These are phyloP conservation scores for Manis javanica DNA, from an alignment of 2,797 vertebrate species.

Conservation along the genomic window DNA sequence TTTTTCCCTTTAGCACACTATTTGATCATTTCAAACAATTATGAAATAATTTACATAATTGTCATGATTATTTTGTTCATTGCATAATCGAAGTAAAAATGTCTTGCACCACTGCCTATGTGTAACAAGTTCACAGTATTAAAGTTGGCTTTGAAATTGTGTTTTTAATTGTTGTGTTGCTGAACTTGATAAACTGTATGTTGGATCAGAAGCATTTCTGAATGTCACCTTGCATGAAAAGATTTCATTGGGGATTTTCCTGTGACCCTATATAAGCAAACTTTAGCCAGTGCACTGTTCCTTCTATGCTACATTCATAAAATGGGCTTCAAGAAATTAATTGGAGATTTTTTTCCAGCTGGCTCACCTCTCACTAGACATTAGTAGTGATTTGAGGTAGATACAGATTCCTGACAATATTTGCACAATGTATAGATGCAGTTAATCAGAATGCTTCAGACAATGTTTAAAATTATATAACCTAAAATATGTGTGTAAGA, in stretches of 20 bases:
- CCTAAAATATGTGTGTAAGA: not conserved
- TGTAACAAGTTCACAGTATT: not conserved
- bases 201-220: not conserved
- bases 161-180: not conserved
- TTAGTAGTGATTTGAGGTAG: not conserved
- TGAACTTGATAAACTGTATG: not conserved
- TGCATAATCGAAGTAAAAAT: not conserved
- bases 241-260: not conserved
- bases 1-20: not conserved
- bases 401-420: not conserved
- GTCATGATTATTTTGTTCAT: not conserved
- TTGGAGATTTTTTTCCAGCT: not conserved
- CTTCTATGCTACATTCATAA: not conserved
- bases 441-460: not conserved
- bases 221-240: conserved; percentile 13
- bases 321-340: not conserved
- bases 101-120: not conserved
- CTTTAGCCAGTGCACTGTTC: not conserved
- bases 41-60: not conserved
- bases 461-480: not conserved
- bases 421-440: not conserved
- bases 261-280: not conserved
- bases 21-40: not conserved
- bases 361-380: not conserved
- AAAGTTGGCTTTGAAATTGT: not conserved